Evolutionary conservation across 2,888 invertebrate genomes (phyloP).

Genomic region (Sericinus montela): DNA sequence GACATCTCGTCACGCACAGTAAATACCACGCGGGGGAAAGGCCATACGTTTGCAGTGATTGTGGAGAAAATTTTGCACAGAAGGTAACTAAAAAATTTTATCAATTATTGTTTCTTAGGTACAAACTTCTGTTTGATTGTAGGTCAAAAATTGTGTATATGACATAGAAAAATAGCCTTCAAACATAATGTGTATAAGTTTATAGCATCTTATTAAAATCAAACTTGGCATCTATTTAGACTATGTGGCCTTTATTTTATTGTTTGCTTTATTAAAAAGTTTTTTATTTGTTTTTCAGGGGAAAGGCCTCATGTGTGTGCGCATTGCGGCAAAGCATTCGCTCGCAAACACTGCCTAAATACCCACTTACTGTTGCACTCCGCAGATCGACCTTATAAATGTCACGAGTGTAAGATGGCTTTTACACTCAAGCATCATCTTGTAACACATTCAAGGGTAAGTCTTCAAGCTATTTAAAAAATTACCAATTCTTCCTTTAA

Average conservation of each 20-base stretch:
- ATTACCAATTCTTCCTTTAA: too few species aligned
- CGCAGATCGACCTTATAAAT: conserved; percentile 89
- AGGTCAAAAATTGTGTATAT: too few species aligned
- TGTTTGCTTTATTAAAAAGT: too few species aligned
- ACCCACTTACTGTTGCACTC: conserved; percentile 90
- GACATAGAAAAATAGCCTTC: too few species aligned
- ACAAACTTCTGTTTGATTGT: too few species aligned
- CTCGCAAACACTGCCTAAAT: conserved; percentile 90
- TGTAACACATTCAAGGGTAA: conserved; percentile 87
- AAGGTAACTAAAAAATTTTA: conserved; percentile 39
- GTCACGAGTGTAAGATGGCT: conserved; percentile 91
- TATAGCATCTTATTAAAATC: too few species aligned
- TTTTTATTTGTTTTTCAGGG: conserved; percentile 51
- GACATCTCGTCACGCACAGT: conserved; percentile 90
- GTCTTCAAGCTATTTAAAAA: too few species aligned
- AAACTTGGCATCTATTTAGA: too few species aligned
- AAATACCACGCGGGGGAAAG: conserved; percentile 93
- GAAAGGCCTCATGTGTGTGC: conserved; percentile 88
- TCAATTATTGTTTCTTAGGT: too few species aligned
- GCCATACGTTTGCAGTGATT: conserved; percentile 91
- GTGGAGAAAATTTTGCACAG: conserved; percentile 87
- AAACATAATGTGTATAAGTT: too few species aligned
- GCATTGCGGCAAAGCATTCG: conserved; percentile 90
- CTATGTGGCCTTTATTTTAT: too few species aligned
- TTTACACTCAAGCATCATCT: conserved; percentile 92